A percentile compares a stretch with the other conserved stretches of the same genome.
Evolutionary conservation across 2,113 vertebrate genomes (phyloP).

Genomic region (Typhlomys cinereus): DNA sequence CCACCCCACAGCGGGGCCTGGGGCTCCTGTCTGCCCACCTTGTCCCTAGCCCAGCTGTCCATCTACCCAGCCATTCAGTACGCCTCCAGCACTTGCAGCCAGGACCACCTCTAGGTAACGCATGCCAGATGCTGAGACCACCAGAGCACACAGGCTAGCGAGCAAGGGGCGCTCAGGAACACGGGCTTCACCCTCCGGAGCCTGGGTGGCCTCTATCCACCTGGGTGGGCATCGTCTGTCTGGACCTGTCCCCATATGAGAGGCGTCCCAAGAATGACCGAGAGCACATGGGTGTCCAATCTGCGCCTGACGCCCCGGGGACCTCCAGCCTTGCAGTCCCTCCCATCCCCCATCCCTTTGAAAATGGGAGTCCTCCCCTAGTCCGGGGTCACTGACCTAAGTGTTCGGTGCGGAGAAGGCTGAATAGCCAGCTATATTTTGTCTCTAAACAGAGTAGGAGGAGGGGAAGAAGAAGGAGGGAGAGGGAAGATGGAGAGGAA

Average conservation of each 20-base stretch:
- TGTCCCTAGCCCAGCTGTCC: background rate
- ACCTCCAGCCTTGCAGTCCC: background rate
- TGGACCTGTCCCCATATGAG: background rate
- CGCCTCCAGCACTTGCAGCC: background rate
- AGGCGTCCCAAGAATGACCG: background rate
- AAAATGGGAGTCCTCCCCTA: background rate
- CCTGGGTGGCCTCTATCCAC: background rate
- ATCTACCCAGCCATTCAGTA: background rate
- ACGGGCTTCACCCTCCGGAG: accelerated
- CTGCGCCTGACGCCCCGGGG: accelerated
- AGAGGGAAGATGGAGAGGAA: too few species aligned
- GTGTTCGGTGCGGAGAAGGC: background rate
- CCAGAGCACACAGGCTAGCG: background rate
- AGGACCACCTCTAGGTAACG: constrained; percentile 34
- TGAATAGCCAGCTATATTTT: constrained; percentile 39
- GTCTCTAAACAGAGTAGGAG: constrained; percentile 47
- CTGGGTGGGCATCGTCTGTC: background rate
- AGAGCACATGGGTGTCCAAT: background rate
- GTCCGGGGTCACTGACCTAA: background rate
- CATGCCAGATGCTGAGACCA: constrained; percentile 53
- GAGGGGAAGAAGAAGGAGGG: too few species aligned
- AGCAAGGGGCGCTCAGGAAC: accelerated
- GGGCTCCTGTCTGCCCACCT: background rate
- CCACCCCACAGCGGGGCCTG: accelerated
- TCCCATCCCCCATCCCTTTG: background rate